phyloP scores from a whole-genome alignment of 2,888 invertebrate species.

The Dysmachus trigonus region DNA sequence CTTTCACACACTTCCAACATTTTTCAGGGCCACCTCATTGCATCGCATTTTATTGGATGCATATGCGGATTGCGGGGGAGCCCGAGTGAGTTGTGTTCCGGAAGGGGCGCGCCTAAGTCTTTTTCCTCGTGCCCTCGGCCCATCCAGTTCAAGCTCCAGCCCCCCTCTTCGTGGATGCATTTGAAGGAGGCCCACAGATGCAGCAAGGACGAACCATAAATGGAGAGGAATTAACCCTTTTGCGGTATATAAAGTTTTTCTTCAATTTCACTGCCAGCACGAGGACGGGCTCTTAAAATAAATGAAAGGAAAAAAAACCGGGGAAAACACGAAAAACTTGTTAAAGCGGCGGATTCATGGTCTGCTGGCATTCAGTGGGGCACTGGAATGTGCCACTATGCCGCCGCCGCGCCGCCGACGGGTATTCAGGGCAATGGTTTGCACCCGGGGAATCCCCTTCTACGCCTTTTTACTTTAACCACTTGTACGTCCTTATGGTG shows the following conservation, averaged over 20 bases:
- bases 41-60: slow-evolving; percentile 12
- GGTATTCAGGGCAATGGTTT: slow-evolving; percentile 15
- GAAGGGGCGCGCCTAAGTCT: background rate
- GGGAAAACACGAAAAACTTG: background rate
- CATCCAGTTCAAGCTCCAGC: background rate
- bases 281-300: slow-evolving; percentile 5
- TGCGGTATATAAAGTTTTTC: slow-evolving; percentile 16
- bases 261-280: background rate
- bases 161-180: background rate
- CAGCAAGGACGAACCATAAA: slow-evolving; percentile 25
- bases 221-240: slow-evolving; percentile 36
- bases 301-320: background rate
- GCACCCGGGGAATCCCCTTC: background rate
- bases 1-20: background rate
- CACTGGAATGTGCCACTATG: slow-evolving; percentile 33
- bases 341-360: slow-evolving; percentile 28
- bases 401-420: background rate
- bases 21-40: slow-evolving; percentile 24
- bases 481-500: background rate
- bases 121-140: background rate
- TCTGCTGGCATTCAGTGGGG: slow-evolving; percentile 28
- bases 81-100: background rate
- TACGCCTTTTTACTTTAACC: background rate
- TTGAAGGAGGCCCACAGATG: background rate
- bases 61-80: background rate